phyloP scores from a whole-genome alignment of 2,888 invertebrate species.

The Drosophila koepferae region DNA sequence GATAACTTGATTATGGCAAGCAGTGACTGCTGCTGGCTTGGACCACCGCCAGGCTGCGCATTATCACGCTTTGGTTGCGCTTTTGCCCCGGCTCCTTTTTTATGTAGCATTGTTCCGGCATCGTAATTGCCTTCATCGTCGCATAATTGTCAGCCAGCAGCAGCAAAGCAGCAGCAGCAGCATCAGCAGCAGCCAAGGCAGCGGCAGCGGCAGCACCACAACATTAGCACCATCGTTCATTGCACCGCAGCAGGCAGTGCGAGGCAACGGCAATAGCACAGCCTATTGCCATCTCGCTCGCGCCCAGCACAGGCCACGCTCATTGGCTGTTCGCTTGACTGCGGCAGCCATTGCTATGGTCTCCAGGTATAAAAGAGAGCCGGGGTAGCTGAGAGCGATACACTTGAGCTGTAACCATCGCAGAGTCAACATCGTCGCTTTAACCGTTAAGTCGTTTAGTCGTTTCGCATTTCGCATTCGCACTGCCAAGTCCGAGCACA shows the following conservation, averaged over 20 bases:
- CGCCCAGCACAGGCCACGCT: slow-evolving; percentile 7
- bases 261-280: slow-evolving; percentile 21
- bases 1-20: slow-evolving; percentile 67
- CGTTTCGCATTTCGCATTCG: slow-evolving; percentile 10
- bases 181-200: slow-evolving; percentile 22
- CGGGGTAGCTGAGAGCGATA: slow-evolving; percentile 74
- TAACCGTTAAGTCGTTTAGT: slow-evolving; percentile 26
- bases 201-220: slow-evolving; percentile 49
- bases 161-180: slow-evolving; percentile 21
- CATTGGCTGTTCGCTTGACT: slow-evolving; percentile 74
- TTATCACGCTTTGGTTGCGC: slow-evolving; percentile 49
- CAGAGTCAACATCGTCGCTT: slow-evolving; percentile 67
- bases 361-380: slow-evolving; percentile 78
- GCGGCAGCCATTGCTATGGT: slow-evolving; percentile 71
- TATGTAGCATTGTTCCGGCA: slow-evolving; percentile 75
- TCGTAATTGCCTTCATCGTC: slow-evolving; percentile 84
- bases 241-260: slow-evolving; percentile 52
- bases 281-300: slow-evolving; percentile 46
- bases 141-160: slow-evolving; percentile 75
- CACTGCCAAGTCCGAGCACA: slow-evolving; percentile 24
- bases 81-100: slow-evolving; percentile 39
- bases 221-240: slow-evolving; percentile 65
- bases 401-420: slow-evolving; percentile 79
- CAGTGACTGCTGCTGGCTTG: slow-evolving; percentile 32
- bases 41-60: slow-evolving; percentile 47